Conservation (phyloP, 2,888 invertebrate genomes). For the Lissonota sp. region DNA sequence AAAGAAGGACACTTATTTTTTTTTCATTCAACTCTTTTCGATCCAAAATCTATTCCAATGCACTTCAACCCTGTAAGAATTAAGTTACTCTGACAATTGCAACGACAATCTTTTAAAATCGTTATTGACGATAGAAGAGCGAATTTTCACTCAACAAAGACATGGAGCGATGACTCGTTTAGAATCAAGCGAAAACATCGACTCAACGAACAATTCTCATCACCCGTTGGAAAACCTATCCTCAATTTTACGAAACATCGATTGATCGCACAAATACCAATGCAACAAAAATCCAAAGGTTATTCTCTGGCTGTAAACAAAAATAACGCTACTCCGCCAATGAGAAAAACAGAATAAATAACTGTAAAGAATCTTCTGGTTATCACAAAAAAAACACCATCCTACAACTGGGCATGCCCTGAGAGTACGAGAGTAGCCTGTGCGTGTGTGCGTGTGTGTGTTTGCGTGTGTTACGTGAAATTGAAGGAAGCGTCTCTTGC, state of each 20-base stretch:
- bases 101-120: too few species aligned
- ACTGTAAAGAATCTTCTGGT: conserved; percentile 48
- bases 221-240: neutral
- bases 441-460: conserved; percentile 69
- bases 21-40: neutral
- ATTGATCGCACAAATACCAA: neutral
- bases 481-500: conserved; percentile 49
- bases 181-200: neutral
- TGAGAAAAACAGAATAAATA: conserved; percentile 28
- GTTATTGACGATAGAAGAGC: too few species aligned
- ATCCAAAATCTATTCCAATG: too few species aligned
- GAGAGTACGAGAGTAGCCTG: conserved; percentile 83
- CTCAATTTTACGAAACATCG: neutral
- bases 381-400: conserved; percentile 75
- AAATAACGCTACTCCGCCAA: neutral
- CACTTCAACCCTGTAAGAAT: too few species aligned
- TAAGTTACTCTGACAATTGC: too few species aligned
- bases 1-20: conserved; percentile 22
- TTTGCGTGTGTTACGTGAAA: conserved; percentile 54
- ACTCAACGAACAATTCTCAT: neutral
- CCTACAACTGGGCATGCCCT: conserved; percentile 84
- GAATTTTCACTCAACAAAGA: too few species aligned
- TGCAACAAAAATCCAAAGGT: neutral
- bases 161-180: neutral
- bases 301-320: neutral